Evolutionary conservation across 2,113 vertebrate species (phyloP).

Genomic region (Periophthalmus modestus): DNA sequence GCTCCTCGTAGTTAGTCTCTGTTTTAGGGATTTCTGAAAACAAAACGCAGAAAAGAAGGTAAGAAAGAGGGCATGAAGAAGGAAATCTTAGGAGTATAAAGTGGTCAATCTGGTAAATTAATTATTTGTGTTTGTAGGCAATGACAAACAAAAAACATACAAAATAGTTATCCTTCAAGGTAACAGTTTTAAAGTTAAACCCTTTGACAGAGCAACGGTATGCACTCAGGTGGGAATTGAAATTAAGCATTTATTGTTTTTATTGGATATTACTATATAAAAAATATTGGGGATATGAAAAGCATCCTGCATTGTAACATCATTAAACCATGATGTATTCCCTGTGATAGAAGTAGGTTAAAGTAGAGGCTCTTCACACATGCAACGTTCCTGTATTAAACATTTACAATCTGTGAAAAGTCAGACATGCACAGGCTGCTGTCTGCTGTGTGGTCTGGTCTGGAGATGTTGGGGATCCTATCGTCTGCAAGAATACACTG

Average conservation of each 20-base stretch:
- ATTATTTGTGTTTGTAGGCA: too few species aligned
- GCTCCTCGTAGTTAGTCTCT: conserved; percentile 91
- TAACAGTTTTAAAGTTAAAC: too few species aligned
- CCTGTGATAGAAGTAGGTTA: conserved; percentile 63
- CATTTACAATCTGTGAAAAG: conserved; percentile 41
- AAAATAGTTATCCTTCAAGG: too few species aligned
- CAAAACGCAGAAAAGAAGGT: not conserved
- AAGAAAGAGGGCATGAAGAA: too few species aligned
- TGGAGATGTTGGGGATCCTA: not conserved
- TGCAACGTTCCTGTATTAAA: conserved; percentile 41
- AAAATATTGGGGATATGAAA: not conserved
- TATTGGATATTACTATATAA: too few species aligned
- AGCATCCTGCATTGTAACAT: not conserved
- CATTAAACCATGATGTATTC: conserved; percentile 16
- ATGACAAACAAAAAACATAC: too few species aligned
- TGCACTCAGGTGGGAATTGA: too few species aligned
- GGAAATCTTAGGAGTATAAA: too few species aligned
- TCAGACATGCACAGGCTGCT: not conserved
- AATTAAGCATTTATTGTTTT: too few species aligned
- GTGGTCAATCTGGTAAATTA: too few species aligned
- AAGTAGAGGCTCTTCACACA: conserved; percentile 28
- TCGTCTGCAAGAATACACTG: not conserved
- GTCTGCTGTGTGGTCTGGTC: not conserved
- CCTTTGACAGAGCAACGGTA: too few species aligned
- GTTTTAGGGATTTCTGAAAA: conserved; percentile 93